A percentile compares a stretch with the other conserved stretches of the same genome.
phyloP scores from a whole-genome alignment of 2,888 invertebrate genomes.

The Drosophila macrospina region DNA sequence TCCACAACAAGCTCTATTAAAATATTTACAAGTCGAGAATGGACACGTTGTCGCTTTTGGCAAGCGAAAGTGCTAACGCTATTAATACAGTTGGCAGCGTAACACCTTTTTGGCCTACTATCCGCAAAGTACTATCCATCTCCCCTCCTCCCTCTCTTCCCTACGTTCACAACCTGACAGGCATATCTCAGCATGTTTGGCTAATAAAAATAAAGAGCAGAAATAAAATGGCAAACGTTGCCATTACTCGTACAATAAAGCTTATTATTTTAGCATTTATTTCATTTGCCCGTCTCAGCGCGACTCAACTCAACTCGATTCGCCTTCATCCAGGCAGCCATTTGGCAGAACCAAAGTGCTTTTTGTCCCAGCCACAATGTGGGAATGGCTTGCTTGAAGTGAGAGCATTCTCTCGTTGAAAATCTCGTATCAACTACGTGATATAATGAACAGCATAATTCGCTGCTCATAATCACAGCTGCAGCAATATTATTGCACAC shows the following conservation, averaged over 20 bases:
- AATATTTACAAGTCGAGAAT: slow-evolving; percentile 17
- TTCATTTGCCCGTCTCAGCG: slow-evolving; percentile 48
- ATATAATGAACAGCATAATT: slow-evolving; percentile 39
- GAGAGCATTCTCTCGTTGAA: slow-evolving; percentile 5
- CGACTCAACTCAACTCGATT: background rate
- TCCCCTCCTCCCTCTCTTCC: too few species aligned
- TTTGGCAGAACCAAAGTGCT: slow-evolving; percentile 60
- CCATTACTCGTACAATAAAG: slow-evolving; percentile 53
- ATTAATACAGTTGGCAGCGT: slow-evolving; percentile 38
- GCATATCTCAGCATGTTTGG: slow-evolving; percentile 18
- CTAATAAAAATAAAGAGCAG: slow-evolving; percentile 62
- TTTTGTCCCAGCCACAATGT: slow-evolving; percentile 31
- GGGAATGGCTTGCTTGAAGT: slow-evolving; percentile 14
- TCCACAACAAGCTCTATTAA: background rate
- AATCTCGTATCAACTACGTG: slow-evolving; percentile 51
- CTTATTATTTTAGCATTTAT: slow-evolving; percentile 68
- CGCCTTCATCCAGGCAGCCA: slow-evolving; percentile 41
- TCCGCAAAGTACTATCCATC: background rate
- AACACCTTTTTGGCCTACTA: slow-evolving; percentile 34
- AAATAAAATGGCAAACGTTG: slow-evolving; percentile 48
- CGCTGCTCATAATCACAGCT: slow-evolving; percentile 16
- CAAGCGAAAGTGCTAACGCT: slow-evolving; percentile 20
- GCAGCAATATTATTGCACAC: slow-evolving; percentile 21
- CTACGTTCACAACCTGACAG: too few species aligned
- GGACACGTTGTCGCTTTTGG: slow-evolving; percentile 18